phyloP scores from a whole-genome alignment of 2,113 vertebrate species.

The Trematocara unimaculatum region DNA sequence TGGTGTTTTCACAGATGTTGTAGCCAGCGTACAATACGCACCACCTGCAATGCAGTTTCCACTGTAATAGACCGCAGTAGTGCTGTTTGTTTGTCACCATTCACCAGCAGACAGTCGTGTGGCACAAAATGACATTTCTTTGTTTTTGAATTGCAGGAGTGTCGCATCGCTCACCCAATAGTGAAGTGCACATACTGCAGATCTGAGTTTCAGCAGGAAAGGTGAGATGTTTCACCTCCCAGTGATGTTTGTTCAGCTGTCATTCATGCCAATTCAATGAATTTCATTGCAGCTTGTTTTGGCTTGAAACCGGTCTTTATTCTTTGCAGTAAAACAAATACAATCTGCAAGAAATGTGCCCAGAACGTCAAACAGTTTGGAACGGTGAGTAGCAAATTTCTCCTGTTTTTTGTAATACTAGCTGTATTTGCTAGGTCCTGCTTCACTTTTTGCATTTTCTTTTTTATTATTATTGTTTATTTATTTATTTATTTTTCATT shows the following conservation, averaged over 20 bases:
- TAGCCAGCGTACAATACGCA: background rate
- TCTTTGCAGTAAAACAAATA: constrained; percentile 91
- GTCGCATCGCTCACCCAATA: constrained; percentile 95
- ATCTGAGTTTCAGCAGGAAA: constrained; percentile 97
- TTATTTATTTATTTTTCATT: background rate
- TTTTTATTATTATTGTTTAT: background rate
- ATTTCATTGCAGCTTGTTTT: background rate
- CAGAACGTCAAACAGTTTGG: constrained; percentile 98
- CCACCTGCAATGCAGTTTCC: background rate
- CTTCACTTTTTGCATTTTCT: background rate
- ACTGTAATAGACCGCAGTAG: background rate
- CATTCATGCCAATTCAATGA: background rate
- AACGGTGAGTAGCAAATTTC: constrained; percentile 78
- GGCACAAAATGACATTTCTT: background rate
- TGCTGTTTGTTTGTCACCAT: background rate
- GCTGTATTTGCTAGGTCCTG: background rate
- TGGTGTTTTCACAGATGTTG: background rate
- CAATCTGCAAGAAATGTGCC: constrained; percentile 99
- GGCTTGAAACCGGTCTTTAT: background rate
- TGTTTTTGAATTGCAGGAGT: constrained; percentile 77
- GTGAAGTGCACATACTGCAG: constrained; percentile 97
- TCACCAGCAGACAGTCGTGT: background rate
- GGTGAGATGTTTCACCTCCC: constrained; percentile 66
- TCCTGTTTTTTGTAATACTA: background rate
- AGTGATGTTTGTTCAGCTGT: background rate